Evolutionary conservation across 92 coral and sea anemone species (phyloP).

Genomic region (Plumapathes pennacea): DNA sequence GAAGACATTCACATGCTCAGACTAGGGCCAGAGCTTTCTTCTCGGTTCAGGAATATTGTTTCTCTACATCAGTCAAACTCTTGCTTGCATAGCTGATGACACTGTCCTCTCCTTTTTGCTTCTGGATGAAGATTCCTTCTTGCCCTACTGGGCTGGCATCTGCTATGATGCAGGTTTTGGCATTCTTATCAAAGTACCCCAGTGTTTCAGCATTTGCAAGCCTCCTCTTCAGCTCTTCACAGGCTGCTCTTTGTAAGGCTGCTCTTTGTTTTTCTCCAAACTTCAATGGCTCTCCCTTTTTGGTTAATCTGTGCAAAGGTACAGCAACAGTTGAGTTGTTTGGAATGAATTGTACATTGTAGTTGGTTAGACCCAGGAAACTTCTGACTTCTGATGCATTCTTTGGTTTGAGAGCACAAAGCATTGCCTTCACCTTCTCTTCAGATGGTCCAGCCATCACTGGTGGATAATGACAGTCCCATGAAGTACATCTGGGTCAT

Average conservation of each 20-base stretch:
- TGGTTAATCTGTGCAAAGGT: slow-evolving; percentile 36
- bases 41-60: slow-evolving; percentile 54
- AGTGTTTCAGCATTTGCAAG: slow-evolving; percentile 40
- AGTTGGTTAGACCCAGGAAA: slow-evolving; percentile 60
- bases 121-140: slow-evolving; percentile 41
- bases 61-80: slow-evolving; percentile 39
- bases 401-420: slow-evolving; percentile 37
- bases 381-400: slow-evolving; percentile 48
- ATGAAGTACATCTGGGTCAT: slow-evolving; percentile 32
- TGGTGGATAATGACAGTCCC: slow-evolving; percentile 41
- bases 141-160: slow-evolving; percentile 62
- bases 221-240: slow-evolving; percentile 39
- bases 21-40: slow-evolving; percentile 55
- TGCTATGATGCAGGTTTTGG: slow-evolving; percentile 45
- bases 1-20: slow-evolving; percentile 61
- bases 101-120: slow-evolving; percentile 35
- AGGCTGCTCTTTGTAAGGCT: slow-evolving; percentile 21
- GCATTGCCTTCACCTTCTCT: slow-evolving; percentile 29
- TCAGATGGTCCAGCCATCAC: slow-evolving; percentile 55
- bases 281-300: slow-evolving; percentile 41
- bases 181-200: slow-evolving; percentile 35
- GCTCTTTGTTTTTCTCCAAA: slow-evolving; percentile 26
- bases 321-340: slow-evolving; percentile 36
- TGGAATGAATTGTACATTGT: slow-evolving; percentile 41
- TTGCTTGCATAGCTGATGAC: slow-evolving; percentile 52